Base-by-base conservation (phyloP, 2,888 invertebrate genomes). In the Spilarctia lutea region DNA sequence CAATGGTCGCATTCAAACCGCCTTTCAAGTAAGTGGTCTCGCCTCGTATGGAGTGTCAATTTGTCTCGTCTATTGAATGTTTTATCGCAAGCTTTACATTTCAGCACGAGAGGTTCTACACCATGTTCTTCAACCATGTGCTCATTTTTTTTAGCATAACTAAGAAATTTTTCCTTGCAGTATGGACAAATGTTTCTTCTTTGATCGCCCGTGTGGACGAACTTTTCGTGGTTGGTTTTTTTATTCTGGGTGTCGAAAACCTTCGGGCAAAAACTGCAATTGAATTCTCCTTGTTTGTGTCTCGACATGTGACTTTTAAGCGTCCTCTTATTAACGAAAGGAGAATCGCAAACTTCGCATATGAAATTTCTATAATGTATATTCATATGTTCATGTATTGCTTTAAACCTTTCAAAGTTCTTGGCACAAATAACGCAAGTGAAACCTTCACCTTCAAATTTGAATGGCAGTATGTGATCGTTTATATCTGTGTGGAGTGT, bases 311-410 rank as follows among this genome's bases (percentile, higher is more conserved):
- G 83, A 24, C 65, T 68, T 11, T 68, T 69, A 3, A 83, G 72
- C 0, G 75, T 79, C 13, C 69, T 72, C 77, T 68, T 73, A 45
- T 94, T 95, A 79, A 94, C 91, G 73, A 94, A 95, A 3, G 93
- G 86, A 0, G 93, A 90, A 65, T 92, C 91, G 30, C 84, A 84
- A 3, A 77, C 65, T 2, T 68, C 75, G 67, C 84, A 84, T 0
- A 20, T 68, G 13, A 78, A 76, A 72, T 86, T 86, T 2, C 72
- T 63, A 27, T 80, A 84, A 48, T 86, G 86, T 0, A 65, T 52
- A 42, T 78, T 78, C 83, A 86, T 85, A 18, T 86, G 86, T n/a
- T 83, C 80, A 24, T 80, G 83, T 11, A 86, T 56, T 11, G 70
- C 33, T 13, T 80, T 83, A 27, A 87, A 85, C 0, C 74, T 67